A percentile compares a stretch with the other conserved stretches of the same genome.
phyloP scores from a whole-genome alignment of 2,888 invertebrate genomes.

The Drosophila kambysellisi region DNA sequence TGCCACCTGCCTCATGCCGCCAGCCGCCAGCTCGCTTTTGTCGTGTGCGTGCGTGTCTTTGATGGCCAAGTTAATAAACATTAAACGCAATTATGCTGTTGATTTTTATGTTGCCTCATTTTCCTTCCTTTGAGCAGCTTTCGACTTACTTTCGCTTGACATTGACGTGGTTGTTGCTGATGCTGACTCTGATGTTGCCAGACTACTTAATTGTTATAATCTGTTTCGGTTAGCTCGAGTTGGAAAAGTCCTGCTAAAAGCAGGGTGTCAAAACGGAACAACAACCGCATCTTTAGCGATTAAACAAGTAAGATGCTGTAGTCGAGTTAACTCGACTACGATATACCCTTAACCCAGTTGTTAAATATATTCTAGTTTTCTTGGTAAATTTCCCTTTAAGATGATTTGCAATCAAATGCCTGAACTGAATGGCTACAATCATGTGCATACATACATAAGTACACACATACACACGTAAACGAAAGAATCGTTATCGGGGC shows the following conservation, averaged over 20 bases:
- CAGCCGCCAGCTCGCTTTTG: background rate
- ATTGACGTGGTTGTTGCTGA: constrained; percentile 27
- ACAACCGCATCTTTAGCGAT: background rate
- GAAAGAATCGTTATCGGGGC: no score
- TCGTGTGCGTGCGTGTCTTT: constrained; percentile 50
- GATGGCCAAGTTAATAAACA: constrained; percentile 76
- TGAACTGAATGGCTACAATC: no score
- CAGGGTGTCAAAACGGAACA: background rate
- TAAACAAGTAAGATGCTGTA: no score
- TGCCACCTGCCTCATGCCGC: background rate
- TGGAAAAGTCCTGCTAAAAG: background rate
- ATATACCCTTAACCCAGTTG: no score
- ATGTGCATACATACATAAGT: no score
- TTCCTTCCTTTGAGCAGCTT: constrained; percentile 35
- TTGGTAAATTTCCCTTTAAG: no score
- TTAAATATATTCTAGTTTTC: no score
- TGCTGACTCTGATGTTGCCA: constrained; percentile 24
- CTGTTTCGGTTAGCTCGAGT: constrained; percentile 4
- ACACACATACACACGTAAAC: no score
- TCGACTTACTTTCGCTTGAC: constrained; percentile 15
- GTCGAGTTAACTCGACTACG: no score
- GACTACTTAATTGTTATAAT: constrained; percentile 24
- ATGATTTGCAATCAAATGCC: no score
- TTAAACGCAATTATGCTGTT: constrained; percentile 72
- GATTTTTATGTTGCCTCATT: constrained; percentile 56